Percentiles rank a stretch among this genome's conserved stretches.
Evolutionary conservation across 37 sponge, comb jelly and placozoan species (phyloP).

Genomic region (Mnemiopsis leidyi): DNA sequence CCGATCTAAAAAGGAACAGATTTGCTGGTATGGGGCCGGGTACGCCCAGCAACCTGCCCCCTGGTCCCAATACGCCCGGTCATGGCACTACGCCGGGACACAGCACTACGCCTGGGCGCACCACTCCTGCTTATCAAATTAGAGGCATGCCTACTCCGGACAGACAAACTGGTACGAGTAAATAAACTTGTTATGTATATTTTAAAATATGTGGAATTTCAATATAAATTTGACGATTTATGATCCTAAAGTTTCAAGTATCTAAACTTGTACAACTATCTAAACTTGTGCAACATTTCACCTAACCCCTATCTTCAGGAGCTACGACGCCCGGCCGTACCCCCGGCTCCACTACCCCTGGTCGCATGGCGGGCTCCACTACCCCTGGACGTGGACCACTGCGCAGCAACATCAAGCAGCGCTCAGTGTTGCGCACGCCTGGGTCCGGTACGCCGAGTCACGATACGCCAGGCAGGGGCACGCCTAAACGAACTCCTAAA

Average conservation of each 20-base stretch:
- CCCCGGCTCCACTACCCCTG: conserved; percentile 23
- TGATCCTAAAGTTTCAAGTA: too few relatives aligned
- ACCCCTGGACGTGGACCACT: conserved; percentile 50
- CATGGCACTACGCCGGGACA: background rate
- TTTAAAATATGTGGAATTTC: too few relatives aligned
- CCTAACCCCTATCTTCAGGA: too few relatives aligned
- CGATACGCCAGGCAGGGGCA: background rate
- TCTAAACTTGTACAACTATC: too few relatives aligned
- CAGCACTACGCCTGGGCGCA: background rate
- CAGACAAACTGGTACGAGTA: conserved; percentile 53
- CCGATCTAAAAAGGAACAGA: background rate
- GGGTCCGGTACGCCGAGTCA: background rate
- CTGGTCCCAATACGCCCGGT: background rate
- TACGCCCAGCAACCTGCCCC: background rate
- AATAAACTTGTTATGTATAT: too few relatives aligned
- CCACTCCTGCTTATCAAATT: background rate
- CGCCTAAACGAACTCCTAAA: conserved; percentile 40
- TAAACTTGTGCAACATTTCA: too few relatives aligned
- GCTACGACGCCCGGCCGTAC: conserved; percentile 45
- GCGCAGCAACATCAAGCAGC: conserved; percentile 49
- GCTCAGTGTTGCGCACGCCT: conserved; percentile 35
- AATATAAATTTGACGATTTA: too few relatives aligned
- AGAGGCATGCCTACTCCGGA: conserved; percentile 29
- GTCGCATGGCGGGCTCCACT: background rate
- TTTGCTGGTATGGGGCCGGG: background rate